These are phyloP conservation scores for Caerostris extrusa DNA, from an alignment of 1,140 invertebrate genomes.

Conservation along the genomic window DNA sequence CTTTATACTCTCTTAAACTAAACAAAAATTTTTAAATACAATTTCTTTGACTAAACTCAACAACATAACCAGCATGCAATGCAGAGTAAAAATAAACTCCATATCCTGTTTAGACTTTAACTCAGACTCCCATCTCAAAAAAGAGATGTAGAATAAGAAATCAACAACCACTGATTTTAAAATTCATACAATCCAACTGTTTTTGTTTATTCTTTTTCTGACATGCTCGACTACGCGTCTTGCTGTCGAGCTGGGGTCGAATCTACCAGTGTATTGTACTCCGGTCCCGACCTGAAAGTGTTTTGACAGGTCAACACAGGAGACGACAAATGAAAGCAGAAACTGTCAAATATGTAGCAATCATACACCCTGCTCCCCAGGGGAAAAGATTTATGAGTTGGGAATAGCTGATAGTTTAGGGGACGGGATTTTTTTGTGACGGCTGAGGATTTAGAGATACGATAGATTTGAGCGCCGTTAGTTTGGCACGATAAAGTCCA, in stretches of 20 bases:
- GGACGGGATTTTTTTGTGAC: not conserved
- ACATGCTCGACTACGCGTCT: not conserved
- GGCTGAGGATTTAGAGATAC: not conserved
- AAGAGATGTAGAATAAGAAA: too few relatives aligned
- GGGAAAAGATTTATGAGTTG: conserved; percentile 6
- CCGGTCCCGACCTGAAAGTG: conserved; percentile 24
- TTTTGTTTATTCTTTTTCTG: not conserved
- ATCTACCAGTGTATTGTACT: not conserved
- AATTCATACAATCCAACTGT: too few relatives aligned
- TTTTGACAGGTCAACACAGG: conserved; percentile 54
- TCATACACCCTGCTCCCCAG: conserved; percentile 10
- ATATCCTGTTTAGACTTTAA: too few relatives aligned
- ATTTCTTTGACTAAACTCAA: too few relatives aligned
- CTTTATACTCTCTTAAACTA: too few relatives aligned
- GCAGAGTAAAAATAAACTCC: too few relatives aligned
- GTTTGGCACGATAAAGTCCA: not conserved
- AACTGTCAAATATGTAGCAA: conserved; percentile 58
- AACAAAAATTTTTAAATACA: too few relatives aligned
- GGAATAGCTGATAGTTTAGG: not conserved
- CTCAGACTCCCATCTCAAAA: too few relatives aligned
- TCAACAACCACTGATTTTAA: too few relatives aligned
- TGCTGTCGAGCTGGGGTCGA: not conserved
- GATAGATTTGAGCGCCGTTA: not conserved
- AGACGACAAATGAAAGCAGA: conserved; percentile 66
- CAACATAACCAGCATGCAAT: too few relatives aligned